Evolutionary conservation across 2,113 vertebrate species (phyloP).

Genomic region (Stigmatopora nigra): DNA sequence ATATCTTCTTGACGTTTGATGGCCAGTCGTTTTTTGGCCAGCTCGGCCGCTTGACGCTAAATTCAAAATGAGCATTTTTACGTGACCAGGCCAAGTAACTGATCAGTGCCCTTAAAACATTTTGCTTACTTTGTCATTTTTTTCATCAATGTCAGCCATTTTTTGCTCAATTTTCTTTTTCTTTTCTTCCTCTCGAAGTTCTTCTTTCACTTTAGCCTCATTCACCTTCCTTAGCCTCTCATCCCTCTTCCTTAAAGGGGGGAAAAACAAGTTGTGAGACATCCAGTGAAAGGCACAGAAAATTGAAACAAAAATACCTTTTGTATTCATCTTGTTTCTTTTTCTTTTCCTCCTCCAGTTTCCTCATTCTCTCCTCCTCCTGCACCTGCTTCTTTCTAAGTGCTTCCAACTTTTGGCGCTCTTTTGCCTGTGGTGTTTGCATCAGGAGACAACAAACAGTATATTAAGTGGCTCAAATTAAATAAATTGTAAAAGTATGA

Average conservation of each 20-base stretch:
- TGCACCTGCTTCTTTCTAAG: slow-evolving; percentile 85
- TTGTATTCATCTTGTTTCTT: slow-evolving; percentile 78
- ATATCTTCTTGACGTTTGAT: slow-evolving; percentile 81
- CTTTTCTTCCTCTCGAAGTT: slow-evolving; percentile 81
- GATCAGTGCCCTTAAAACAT: neutral
- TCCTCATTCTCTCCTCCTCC: slow-evolving; percentile 79
- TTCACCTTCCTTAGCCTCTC: slow-evolving; percentile 79
- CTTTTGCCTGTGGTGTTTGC: slow-evolving; percentile 72
- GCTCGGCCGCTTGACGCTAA: slow-evolving; percentile 83
- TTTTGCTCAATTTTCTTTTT: slow-evolving; percentile 87
- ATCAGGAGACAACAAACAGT: neutral
- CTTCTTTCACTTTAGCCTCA: slow-evolving; percentile 82
- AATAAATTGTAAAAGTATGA: neutral
- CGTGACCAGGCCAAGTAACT: neutral
- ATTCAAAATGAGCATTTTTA: neutral
- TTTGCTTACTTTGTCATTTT: slow-evolving; percentile 79
- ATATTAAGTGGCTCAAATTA: neutral
- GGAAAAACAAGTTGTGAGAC: neutral
- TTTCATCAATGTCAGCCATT: slow-evolving; percentile 82
- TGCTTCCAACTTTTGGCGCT: slow-evolving; percentile 78
- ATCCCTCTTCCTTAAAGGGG: slow-evolving; percentile 77
- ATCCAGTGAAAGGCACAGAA: neutral
- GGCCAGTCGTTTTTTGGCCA: slow-evolving; percentile 77
- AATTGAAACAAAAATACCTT: slow-evolving; percentile 56
- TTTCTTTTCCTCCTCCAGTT: slow-evolving; percentile 85